Conservation (phyloP, 2,797 vertebrate species). For the Cichlasoma orientale region DNA sequence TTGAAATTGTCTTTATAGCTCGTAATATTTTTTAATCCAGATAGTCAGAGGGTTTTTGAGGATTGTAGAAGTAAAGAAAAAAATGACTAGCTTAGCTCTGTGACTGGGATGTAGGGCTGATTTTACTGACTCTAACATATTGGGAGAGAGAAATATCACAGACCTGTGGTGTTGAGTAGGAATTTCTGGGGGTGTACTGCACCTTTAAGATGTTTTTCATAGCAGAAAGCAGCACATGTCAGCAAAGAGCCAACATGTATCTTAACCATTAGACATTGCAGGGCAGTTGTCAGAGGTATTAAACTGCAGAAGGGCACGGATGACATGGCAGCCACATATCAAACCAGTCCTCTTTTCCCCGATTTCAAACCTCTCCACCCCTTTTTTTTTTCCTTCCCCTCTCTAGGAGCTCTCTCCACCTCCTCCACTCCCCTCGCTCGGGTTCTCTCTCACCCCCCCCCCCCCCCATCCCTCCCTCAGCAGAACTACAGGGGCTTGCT, state of each 20-base stretch:
- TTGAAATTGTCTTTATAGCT: background rate
- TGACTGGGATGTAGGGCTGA: background rate
- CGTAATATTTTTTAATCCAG: background rate
- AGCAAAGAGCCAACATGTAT: conserved; percentile 35
- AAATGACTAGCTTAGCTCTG: background rate
- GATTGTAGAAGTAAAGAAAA: background rate
- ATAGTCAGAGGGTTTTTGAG: background rate
- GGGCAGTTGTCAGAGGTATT: conserved; percentile 27
- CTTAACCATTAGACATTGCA: conserved; percentile 38
- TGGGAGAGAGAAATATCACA: background rate
- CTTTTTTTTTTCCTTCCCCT: background rate
- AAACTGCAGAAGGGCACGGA: conserved; percentile 30
- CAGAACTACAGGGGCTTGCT: conserved; percentile 76
- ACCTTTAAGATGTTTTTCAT: conserved; percentile 20
- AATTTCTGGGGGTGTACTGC: background rate
- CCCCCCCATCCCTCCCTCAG: conserved; percentile 52
- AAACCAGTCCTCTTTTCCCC: conserved; percentile 23
- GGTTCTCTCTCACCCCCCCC: conserved; percentile 42
- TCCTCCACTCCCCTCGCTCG: background rate
- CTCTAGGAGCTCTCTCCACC: background rate
- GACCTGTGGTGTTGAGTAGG: background rate
- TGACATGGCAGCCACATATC: conserved; percentile 44
- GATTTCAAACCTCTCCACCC: conserved; percentile 16
- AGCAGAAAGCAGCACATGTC: conserved; percentile 4
- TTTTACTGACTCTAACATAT: background rate